Percentiles rank a stretch among this genome's conserved stretches.
phyloP scores from a whole-genome alignment of 2,797 vertebrate genomes.

The Chrosomus eos region DNA sequence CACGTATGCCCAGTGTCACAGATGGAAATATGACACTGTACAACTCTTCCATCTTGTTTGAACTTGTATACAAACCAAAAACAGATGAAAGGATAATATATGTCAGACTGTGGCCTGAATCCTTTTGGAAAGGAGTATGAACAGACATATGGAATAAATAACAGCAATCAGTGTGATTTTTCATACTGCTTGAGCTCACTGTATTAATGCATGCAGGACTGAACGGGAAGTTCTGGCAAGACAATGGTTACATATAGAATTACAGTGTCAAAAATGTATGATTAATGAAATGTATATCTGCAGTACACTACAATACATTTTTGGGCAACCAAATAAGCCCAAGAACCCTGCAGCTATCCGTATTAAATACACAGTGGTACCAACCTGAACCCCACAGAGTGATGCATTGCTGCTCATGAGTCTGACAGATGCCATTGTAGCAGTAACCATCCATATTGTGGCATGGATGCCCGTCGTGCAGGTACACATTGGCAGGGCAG shows the following conservation, averaged over 20 bases:
- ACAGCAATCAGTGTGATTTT: conserved; percentile 38
- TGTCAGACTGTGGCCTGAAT: conserved; percentile 41
- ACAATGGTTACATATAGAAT: conserved; percentile 7
- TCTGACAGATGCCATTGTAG: conserved; percentile 98
- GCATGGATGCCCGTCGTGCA: conserved; percentile 92
- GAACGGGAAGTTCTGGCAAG: not conserved
- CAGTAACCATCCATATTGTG: conserved; percentile 89
- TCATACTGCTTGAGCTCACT: conserved; percentile 5
- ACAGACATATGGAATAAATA: conserved; percentile 50
- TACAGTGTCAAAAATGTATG: conserved; percentile 26
- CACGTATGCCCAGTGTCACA: not conserved
- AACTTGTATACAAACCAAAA: conserved; percentile 45
- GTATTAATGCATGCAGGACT: conserved; percentile 14
- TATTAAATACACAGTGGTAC: conserved; percentile 11
- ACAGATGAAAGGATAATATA: conserved; percentile 36
- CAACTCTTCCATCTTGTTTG: conserved; percentile 36
- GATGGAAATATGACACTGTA: conserved; percentile 20
- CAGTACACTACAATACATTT: not conserved
- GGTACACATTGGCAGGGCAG: conserved; percentile 95
- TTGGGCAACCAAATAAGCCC: not conserved
- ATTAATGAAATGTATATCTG: conserved; percentile 12
- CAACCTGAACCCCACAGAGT: conserved; percentile 95
- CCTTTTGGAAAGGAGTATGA: conserved; percentile 20
- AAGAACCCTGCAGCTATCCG: not conserved
- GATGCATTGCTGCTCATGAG: conserved; percentile 96